These are phyloP conservation scores for Amphipoea lucens DNA, from an alignment of 2,888 invertebrate species.

Conservation along the genomic window DNA sequence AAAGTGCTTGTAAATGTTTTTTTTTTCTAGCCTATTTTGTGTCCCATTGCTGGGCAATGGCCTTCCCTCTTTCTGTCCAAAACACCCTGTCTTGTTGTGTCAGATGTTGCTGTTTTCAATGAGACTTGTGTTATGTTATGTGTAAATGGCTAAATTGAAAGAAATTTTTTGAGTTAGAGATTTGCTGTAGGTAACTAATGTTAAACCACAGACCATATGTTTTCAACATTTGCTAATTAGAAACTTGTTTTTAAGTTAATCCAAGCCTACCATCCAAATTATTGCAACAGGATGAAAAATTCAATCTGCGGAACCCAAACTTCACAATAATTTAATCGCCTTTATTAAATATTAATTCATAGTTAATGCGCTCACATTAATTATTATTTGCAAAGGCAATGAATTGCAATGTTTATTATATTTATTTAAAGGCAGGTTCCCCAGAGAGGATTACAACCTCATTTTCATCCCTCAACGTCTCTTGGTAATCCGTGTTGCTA, in stretches of 20 bases:
- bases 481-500: conserved; percentile 43
- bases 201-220: neutral
- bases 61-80: too few relatives aligned
- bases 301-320: neutral
- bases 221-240: neutral
- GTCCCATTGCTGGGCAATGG: too few relatives aligned
- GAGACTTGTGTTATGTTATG: too few relatives aligned
- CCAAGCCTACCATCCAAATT: neutral
- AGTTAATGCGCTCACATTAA: conserved; percentile 8
- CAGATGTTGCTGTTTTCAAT: too few relatives aligned
- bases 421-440: conserved; percentile 23
- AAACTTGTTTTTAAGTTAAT: neutral
- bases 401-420: conserved; percentile 18
- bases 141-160: too few relatives aligned
- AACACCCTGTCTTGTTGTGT: too few relatives aligned
- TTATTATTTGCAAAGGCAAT: conserved; percentile 14
- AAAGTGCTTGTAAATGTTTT: too few relatives aligned
- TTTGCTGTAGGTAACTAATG: neutral
- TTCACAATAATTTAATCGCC: neutral
- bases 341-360: neutral
- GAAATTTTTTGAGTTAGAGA: too few relatives aligned
- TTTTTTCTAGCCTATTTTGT: too few relatives aligned
- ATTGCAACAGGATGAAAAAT: neutral
- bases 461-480: conserved; percentile 63
- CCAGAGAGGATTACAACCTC: conserved; percentile 41